Conservation (phyloP, 2,888 invertebrate genomes). For the Melipona bicolor region DNA sequence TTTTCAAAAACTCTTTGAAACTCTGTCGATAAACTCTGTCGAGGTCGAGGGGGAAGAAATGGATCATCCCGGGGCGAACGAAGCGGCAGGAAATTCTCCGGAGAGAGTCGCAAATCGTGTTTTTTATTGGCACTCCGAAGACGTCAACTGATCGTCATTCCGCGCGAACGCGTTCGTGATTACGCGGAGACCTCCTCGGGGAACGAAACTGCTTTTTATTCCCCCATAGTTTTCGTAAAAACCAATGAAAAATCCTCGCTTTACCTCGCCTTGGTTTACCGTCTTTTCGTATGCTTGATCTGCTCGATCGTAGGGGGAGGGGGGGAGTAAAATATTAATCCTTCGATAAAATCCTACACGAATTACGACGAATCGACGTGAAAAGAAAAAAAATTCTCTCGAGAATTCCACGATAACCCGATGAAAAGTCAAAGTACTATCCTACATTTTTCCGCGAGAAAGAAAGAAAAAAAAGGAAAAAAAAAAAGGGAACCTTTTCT, state of each 20-base stretch:
- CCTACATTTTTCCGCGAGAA: background rate
- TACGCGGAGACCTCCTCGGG: constrained; percentile 41
- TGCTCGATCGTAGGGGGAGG: constrained; percentile 11
- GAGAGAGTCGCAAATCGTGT: constrained; percentile 25
- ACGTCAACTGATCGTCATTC: constrained; percentile 58
- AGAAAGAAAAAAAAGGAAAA: background rate
- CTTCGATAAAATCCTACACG: background rate
- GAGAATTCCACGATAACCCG: background rate
- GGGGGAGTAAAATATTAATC: background rate
- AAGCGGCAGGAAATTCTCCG: background rate
- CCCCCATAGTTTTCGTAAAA: constrained; percentile 25
- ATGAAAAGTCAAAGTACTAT: background rate
- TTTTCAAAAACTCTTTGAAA: background rate
- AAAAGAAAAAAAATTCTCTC: background rate
- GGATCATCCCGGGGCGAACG: background rate
- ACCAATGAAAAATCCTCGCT: constrained; percentile 1
- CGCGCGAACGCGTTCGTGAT: constrained; percentile 54
- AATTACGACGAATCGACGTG: background rate
- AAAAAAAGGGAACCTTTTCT: background rate
- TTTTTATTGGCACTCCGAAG: constrained; percentile 55
- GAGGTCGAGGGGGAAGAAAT: background rate
- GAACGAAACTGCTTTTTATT: constrained; percentile 36
- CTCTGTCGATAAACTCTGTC: background rate
- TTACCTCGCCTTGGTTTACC: constrained; percentile 2
- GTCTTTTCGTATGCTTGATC: background rate